Evolutionary conservation across 2,888 invertebrate genomes (phyloP), one percentile per base, ranked within the genome.

Genomic region (Leptinotarsa juncta): DNA sequence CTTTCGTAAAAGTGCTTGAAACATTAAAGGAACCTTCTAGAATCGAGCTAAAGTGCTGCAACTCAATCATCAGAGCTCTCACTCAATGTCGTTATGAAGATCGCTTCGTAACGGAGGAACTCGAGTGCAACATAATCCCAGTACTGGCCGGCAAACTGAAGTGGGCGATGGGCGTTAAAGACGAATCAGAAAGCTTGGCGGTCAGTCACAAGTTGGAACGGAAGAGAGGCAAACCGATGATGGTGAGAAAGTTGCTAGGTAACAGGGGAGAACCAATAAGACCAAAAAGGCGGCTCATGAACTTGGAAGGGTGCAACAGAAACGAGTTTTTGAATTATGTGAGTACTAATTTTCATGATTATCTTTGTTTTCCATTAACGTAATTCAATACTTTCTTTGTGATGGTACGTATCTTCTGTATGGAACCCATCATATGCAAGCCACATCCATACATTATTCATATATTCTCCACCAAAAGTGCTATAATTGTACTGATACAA

Each of bases 61-160:
- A 84, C 55, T 78, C 87, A 23, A 82, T 88, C 15, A 75, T 86
- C 14, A 77, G 82, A 23, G 84, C 86, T 12, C 80, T 88, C 49
- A 83, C 82, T 50, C 85, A 84, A 76, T 87, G 84, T 77, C 83
- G 82, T 71, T 86, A 83, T 69, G 84, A 86, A 57, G 84, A 85
- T n/a, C 73, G 57, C 18, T 74, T 86, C 23, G 78, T 87, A 66
- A 15, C 4, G 5, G 32, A 83, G 20, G 87, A 86, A 75, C 65
- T 86, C n/a, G 79, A 81, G 48, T 76, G 81, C 69, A 80, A 82
- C 57, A 81, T 86, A 42, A 79, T 87, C 4, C 77, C 78, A 10
- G 78, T 85, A n/a, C 70, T 88, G 5, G 76, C 82, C 10, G 82
- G 84, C 20, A 87, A 87, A 80, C 75, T 88, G 42, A 80, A 81